Evolutionary conservation across 2,888 invertebrate species (phyloP).

Genomic region (Gari tellinella): DNA sequence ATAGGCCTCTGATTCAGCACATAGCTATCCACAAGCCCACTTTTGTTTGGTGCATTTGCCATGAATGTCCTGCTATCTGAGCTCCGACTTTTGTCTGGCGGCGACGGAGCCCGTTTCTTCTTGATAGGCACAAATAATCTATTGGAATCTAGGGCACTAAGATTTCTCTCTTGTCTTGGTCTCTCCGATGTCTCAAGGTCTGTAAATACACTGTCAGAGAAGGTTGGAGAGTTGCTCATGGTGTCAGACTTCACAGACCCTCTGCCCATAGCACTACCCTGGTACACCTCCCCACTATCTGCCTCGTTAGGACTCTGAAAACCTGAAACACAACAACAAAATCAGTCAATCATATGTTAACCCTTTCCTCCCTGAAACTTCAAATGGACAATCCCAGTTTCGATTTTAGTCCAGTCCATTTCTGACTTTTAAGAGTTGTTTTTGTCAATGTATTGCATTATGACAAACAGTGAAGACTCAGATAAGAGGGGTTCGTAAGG

Average conservation of each 20-base stretch:
- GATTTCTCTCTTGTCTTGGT: constrained; percentile 12
- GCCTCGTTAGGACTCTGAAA: constrained; percentile 64
- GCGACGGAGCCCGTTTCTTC: constrained; percentile 46
- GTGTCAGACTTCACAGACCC: constrained; percentile 32
- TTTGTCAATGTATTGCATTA: too few relatives aligned
- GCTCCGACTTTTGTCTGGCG: constrained; percentile 32
- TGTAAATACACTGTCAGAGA: constrained; percentile 58
- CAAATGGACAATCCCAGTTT: too few relatives aligned
- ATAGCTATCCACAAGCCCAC: constrained; percentile 18
- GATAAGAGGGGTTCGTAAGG: too few relatives aligned
- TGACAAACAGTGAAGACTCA: too few relatives aligned
- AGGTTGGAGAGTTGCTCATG: constrained; percentile 49
- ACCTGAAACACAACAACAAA: constrained; percentile 42
- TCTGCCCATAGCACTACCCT: constrained; percentile 50
- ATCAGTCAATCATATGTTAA: too few relatives aligned
- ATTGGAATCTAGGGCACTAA: constrained; percentile 41
- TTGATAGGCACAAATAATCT: constrained; percentile 63
- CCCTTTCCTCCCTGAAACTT: too few relatives aligned
- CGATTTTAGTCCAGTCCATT: too few relatives aligned
- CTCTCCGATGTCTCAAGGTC: constrained; percentile 30
- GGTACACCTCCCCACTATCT: constrained; percentile 39
- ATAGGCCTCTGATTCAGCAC: constrained; percentile 18
- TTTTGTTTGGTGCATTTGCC: constrained; percentile 26
- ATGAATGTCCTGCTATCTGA: constrained; percentile 9
- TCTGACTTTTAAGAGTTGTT: too few relatives aligned